A percentile compares a stretch with the other conserved stretches of the same genome.
Evolutionary conservation across 1,140 invertebrate genomes (phyloP).

Genomic region (Ostrea edulis): DNA sequence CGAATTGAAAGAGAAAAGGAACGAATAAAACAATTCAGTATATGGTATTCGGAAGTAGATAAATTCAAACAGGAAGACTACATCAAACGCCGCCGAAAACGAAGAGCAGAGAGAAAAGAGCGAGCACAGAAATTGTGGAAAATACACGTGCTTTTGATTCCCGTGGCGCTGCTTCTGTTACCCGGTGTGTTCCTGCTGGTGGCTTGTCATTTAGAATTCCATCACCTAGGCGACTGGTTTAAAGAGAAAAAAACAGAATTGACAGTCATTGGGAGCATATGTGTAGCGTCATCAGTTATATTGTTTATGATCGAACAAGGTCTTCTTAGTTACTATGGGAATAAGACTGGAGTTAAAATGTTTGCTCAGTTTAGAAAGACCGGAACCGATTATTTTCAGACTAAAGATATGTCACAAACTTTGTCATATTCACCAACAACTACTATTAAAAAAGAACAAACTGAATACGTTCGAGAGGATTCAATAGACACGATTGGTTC

Average conservation of each 20-base stretch:
- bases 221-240: neutral
- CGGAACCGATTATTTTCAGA: neutral
- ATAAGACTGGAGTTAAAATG: neutral
- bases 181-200: neutral
- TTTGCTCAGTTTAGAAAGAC: neutral
- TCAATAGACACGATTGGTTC: neutral
- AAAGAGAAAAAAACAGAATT: neutral
- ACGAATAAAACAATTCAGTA: constrained; percentile 38
- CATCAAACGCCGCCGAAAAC: constrained; percentile 6
- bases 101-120: neutral
- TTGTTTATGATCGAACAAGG: neutral
- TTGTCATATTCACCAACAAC: neutral
- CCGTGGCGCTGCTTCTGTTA: neutral
- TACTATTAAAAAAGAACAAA: neutral
- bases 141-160: neutral
- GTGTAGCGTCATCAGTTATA: neutral
- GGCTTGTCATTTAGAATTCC: neutral
- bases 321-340: neutral
- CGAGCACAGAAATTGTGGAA: neutral
- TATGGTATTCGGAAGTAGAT: constrained; percentile 22
- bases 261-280: neutral
- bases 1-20: neutral
- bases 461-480: neutral
- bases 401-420: neutral
- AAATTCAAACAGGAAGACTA: constrained; percentile 18